These are phyloP conservation scores for Trissonchulus sp. DNA, from an alignment of 2,888 invertebrate genomes.

Conservation along the genomic window DNA sequence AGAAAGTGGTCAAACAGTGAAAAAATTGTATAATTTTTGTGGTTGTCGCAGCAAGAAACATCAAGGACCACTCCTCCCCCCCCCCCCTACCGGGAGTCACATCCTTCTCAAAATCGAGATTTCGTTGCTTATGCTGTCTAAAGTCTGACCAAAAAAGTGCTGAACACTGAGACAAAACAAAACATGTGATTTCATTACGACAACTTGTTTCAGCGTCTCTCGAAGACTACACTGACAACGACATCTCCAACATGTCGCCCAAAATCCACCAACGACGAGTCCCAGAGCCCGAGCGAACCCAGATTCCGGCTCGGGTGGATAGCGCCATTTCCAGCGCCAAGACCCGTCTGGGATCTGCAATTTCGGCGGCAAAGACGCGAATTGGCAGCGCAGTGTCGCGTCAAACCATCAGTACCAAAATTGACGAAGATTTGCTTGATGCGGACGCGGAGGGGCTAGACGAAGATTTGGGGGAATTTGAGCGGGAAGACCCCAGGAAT, in stretches of 20 bases:
- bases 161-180: too few relatives aligned
- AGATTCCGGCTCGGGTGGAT: neutral
- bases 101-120: too few relatives aligned
- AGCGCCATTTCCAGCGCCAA: neutral
- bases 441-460: neutral
- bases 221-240: neutral
- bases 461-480: neutral
- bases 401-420: too few relatives aligned
- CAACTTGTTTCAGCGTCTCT: neutral
- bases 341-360: neutral
- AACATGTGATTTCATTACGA: too few relatives aligned
- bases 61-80: too few relatives aligned
- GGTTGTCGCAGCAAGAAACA: too few relatives aligned
- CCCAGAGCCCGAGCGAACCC: neutral
- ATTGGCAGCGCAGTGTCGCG: neutral
- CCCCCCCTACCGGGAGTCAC: too few relatives aligned
- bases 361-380: neutral
- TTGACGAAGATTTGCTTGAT: neutral
- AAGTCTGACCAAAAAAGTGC: too few relatives aligned
- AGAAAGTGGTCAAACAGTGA: too few relatives aligned
- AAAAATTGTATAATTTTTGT: too few relatives aligned
- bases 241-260: neutral
- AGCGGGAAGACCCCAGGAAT: neutral
- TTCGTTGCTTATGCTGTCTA: neutral
- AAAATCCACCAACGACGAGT: neutral